Base-by-base conservation (phyloP, 92 coral and sea anemone genomes). In the Palythoa heliodiscus region DNA sequence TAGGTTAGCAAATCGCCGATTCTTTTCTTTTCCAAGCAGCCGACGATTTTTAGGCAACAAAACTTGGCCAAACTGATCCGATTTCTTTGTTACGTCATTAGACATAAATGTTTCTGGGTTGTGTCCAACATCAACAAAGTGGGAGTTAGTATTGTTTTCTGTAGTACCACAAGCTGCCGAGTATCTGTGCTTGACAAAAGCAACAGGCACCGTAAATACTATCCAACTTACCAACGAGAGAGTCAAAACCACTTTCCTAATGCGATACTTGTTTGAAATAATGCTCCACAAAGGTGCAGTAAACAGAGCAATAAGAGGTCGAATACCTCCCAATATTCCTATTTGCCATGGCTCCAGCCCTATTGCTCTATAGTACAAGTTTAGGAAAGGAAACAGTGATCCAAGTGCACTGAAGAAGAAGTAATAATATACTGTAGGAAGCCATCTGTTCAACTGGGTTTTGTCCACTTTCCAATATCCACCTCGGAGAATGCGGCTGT, bases 271-370 rank as follows among this genome's bases (percentile, higher is more conserved):
- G 88, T 95, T 90, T 24, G 91, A 84, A 58, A 93, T 70, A 83
- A 57, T 69, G 76, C 98, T 87, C 98, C 98, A 95, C 11, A 95
- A 48, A 23, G 98, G 96, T 13, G 92, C 92, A 86, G 83, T 82
- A 19, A 95, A 70, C 52, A 91, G 35, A 11, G 95, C 95, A 38
- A 95, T 72, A 2, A 95, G 76, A 1, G 98, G 98, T 19, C 98
- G 93, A 58, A 95, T 78, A 2, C 96, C 98, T 75, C 94, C 97
- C 15, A 95, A 90, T 71, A 95, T 54, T 61, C 98, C 98, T 10
- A 93, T 95, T 52, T 95, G 98, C 95, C 93, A 93, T 0, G 98
- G 94, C n/a, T 89, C 87, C 74, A 93, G 82, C 24, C 97, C 96
- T 25, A 95, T 54, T 7, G 93, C 90, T 70, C 93, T 90, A 68